phyloP scores from a whole-genome alignment of 2,797 vertebrate species.

The Harpagifer antarcticus region DNA sequence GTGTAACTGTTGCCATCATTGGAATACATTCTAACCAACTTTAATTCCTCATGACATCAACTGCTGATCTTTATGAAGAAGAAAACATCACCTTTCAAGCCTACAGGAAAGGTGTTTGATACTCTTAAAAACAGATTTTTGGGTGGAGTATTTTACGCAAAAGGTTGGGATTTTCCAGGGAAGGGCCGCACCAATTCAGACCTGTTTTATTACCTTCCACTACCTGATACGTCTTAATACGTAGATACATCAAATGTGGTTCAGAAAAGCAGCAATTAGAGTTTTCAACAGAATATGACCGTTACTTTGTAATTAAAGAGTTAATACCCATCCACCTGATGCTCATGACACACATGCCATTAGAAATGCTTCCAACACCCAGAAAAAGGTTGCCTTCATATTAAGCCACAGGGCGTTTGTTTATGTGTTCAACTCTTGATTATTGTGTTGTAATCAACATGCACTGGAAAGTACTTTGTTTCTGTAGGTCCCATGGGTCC shows the following conservation, averaged over 20 bases:
- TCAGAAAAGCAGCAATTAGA: slow-evolving; percentile 43
- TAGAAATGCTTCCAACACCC: slow-evolving; percentile 34
- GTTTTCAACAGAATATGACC: slow-evolving; percentile 38
- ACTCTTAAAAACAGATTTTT: slow-evolving; percentile 9
- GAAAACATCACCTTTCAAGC: slow-evolving; percentile 33
- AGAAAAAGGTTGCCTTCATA: slow-evolving; percentile 44
- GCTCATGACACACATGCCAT: slow-evolving; percentile 30
- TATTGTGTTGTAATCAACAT: slow-evolving; percentile 83
- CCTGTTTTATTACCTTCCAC: slow-evolving; percentile 48
- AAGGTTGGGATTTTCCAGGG: slow-evolving; percentile 57
- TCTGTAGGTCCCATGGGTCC: slow-evolving; percentile 79
- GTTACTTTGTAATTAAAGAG: slow-evolving; percentile 47
- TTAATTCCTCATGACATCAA: slow-evolving; percentile 17
- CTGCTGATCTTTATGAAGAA: slow-evolving; percentile 11
- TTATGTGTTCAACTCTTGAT: slow-evolving; percentile 61
- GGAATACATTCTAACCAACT: slow-evolving; percentile 13
- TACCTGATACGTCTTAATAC: slow-evolving; percentile 12
- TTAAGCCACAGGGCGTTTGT: slow-evolving; percentile 57
- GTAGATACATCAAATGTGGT: slow-evolving; percentile 36
- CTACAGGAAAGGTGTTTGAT: slow-evolving; percentile 26
- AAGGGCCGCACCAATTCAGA: slow-evolving; percentile 48
- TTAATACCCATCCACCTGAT: slow-evolving; percentile 30
- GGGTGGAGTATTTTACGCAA: slow-evolving; percentile 43
- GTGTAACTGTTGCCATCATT: background rate
- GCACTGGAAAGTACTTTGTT: slow-evolving; percentile 89